phyloP scores from a whole-genome alignment of 2,797 vertebrate species.

The Paedocypris micromegethes region DNA sequence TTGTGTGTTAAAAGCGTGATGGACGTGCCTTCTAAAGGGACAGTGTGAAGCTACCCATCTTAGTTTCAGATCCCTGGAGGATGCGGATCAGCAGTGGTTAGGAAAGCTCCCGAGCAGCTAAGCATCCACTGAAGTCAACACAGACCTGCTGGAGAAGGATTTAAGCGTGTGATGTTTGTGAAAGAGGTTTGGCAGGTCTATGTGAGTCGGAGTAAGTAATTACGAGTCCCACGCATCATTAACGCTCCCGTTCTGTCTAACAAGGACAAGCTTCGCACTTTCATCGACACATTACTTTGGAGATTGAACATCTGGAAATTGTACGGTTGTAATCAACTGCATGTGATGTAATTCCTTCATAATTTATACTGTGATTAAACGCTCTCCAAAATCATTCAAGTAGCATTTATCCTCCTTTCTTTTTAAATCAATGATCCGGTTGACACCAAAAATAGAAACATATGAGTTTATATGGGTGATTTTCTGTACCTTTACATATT shows the following conservation, averaged over 20 bases:
- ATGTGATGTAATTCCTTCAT: conserved; percentile 4
- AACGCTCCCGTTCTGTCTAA: conserved; percentile 39
- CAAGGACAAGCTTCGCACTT: conserved; percentile 31
- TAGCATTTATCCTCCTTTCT: background rate
- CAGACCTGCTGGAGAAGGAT: conserved; percentile 26
- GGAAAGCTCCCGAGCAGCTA: conserved; percentile 31
- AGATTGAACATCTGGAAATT: conserved; percentile 5
- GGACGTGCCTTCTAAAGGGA: conserved; percentile 22
- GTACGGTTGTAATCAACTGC: conserved; percentile 13
- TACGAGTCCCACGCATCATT: conserved; percentile 48
- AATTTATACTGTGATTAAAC: no score
- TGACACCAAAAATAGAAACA: no score
- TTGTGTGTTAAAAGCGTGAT: conserved; percentile 1
- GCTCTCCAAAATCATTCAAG: no score
- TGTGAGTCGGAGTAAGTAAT: conserved; percentile 46
- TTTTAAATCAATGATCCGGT: background rate
- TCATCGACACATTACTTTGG: background rate
- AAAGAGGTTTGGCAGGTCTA: conserved; percentile 23
- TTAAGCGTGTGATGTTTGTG: conserved; percentile 8
- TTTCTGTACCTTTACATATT: background rate
- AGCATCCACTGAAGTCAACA: conserved; percentile 30
- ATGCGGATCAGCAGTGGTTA: conserved; percentile 29
- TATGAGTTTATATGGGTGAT: background rate
- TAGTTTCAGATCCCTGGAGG: conserved; percentile 27
- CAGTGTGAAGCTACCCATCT: conserved; percentile 27